These are phyloP conservation scores for Drosophila subobscura DNA, from an alignment of 1,140 invertebrate species.

Conservation along the genomic window DNA sequence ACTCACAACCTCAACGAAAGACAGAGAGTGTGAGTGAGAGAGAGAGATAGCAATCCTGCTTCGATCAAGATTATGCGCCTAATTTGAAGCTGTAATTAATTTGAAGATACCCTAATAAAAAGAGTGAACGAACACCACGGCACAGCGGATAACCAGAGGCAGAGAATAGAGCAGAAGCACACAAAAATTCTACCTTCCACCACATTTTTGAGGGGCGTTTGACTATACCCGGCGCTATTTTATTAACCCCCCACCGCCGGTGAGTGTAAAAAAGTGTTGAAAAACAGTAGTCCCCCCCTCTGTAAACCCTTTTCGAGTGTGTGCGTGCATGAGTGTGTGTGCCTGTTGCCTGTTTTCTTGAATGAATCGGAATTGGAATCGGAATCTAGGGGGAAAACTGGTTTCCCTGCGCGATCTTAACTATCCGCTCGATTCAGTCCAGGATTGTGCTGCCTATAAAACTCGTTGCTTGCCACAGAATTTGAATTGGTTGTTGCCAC, in stretches of 20 bases:
- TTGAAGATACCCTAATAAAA: slow-evolving; percentile 79
- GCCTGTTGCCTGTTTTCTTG: slow-evolving; percentile 74
- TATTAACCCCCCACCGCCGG: slow-evolving; percentile 69
- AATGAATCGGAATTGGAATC: slow-evolving; percentile 47
- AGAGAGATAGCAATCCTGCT: slow-evolving; percentile 46
- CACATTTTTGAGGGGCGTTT: slow-evolving; percentile 48
- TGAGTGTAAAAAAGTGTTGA: slow-evolving; percentile 73
- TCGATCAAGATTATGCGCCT: slow-evolving; percentile 74
- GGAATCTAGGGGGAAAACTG: slow-evolving; percentile 67
- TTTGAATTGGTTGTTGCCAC: slow-evolving; percentile 47
- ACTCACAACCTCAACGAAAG: slow-evolving; percentile 14
- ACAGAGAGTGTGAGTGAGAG: slow-evolving; percentile 8
- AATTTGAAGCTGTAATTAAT: slow-evolving; percentile 82
- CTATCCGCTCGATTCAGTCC: slow-evolving; percentile 52
- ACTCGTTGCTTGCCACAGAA: slow-evolving; percentile 50
- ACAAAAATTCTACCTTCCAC: slow-evolving; percentile 8
- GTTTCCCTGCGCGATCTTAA: slow-evolving; percentile 58
- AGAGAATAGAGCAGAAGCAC: slow-evolving; percentile 32
- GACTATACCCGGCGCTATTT: slow-evolving; percentile 61
- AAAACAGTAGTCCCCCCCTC: slow-evolving; percentile 69
- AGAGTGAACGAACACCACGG: slow-evolving; percentile 31
- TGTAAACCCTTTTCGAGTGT: slow-evolving; percentile 59
- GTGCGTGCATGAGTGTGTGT: slow-evolving; percentile 26
- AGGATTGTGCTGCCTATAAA: slow-evolving; percentile 46
- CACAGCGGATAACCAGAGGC: slow-evolving; percentile 12